Evolutionary conservation across 1,140 invertebrate species (phyloP).

Genomic region (Apis cerana): DNA sequence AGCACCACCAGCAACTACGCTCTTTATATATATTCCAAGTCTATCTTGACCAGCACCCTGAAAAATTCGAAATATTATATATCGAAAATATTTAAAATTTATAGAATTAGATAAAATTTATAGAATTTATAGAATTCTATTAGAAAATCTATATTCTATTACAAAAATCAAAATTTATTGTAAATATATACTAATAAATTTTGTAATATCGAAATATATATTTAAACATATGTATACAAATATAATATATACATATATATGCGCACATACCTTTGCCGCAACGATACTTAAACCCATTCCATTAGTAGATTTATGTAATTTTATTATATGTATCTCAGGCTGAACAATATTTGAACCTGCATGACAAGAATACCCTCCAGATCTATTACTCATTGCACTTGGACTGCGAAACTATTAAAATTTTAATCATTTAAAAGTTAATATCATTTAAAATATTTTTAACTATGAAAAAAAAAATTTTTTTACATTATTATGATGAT

Average conservation of each 20-base stretch:
- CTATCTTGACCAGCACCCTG: slow-evolving; percentile 94
- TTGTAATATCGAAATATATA: background rate
- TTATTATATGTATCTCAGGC: slow-evolving; percentile 91
- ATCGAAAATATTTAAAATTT: background rate
- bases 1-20: slow-evolving; percentile 96
- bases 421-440: slow-evolving; percentile 44
- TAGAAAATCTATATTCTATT: background rate
- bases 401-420: slow-evolving; percentile 83
- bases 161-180: background rate
- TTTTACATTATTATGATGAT: slow-evolving; percentile 82
- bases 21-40: slow-evolving; percentile 98
- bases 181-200: background rate
- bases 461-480: background rate
- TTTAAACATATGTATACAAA: too few relatives aligned
- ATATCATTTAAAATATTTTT: background rate
- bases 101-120: background rate
- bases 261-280: slow-evolving; percentile 89
- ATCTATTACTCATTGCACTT: slow-evolving; percentile 83
- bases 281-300: slow-evolving; percentile 97
- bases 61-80: slow-evolving; percentile 47
- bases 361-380: slow-evolving; percentile 78
- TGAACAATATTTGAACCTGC: slow-evolving; percentile 79
- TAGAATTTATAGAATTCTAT: too few relatives aligned
- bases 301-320: slow-evolving; percentile 94
- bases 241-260: background rate